Evolutionary conservation across 30 jellyfish, hydroid and myxozoan genomes (phyloP), one percentile per base, ranked within the genome.

Genomic region (Aurelia coerulea): DNA sequence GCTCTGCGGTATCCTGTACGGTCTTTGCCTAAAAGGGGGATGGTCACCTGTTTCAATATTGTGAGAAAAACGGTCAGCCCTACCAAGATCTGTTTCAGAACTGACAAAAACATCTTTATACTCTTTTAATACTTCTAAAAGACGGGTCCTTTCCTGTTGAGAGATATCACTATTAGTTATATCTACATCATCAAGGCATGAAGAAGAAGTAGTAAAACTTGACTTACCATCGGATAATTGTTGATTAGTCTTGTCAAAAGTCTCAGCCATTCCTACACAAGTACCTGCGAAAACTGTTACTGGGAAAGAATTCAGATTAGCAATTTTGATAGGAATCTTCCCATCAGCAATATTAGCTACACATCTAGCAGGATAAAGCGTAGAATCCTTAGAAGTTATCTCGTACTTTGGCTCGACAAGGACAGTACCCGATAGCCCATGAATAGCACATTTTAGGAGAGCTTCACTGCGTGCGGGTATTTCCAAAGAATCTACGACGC

Each of bases 331-430:
- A 34, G 90, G 73, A 79, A 79, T 79, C 13, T 2, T 19, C 9
- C 51, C 35, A 5, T 41, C 29, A 9, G 34, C 13, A 10, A 65
- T 73, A 62, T 65, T 5, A 7, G 80, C 52, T 34, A 79, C 37
- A 9, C 39, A 64, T 29, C 90, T 10, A 35, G 80, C 90, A 11
- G 80, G 81, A 62, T 29, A 79, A 34, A 79, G 71, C 17, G 39
- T 16, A 2, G 80, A 78, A 54, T 78, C 33, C 29, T 69, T 8
- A 41, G 71, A 15, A 3, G 90, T n/a, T 79, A 79, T 65, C 62
- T 67, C 90, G 78, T 79, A 4, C 29, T 65, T 79, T n/a, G 90
- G 90, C 59, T 79, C 90, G 62, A 78, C 88, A 4, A 78, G 65
- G 9, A 78, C 88, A 10, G 79, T 78, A 34, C 88, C 88, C 2